A percentile compares a stretch with the other conserved stretches of the same genome.
phyloP scores from a whole-genome alignment of 2,888 invertebrate species.

The Cactoblastis cactorum region DNA sequence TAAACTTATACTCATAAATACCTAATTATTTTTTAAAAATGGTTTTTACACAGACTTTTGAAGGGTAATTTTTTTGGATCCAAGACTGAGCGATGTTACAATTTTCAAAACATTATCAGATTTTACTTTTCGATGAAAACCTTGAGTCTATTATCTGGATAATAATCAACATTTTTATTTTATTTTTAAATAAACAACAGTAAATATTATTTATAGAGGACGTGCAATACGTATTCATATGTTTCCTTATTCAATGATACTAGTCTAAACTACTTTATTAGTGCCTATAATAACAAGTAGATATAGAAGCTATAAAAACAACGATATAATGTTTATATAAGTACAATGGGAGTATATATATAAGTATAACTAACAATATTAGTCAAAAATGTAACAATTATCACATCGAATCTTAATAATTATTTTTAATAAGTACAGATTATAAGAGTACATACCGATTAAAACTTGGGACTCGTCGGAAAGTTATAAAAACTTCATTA shows the following conservation, averaged over 20 bases:
- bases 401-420: slow-evolving; percentile 42
- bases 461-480: too few species aligned
- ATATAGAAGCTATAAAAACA: slow-evolving; percentile 20
- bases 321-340: slow-evolving; percentile 18
- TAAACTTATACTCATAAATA: too few species aligned
- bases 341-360: slow-evolving; percentile 9
- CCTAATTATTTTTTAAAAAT: too few species aligned
- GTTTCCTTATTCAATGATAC: background rate
- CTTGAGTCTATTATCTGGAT: too few species aligned
- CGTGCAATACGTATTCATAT: background rate
- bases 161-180: too few species aligned
- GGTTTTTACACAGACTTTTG: too few species aligned
- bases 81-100: too few species aligned
- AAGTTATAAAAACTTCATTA: too few species aligned
- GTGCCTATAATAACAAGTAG: slow-evolving; percentile 20
- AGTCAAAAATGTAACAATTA: slow-evolving; percentile 42
- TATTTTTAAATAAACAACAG: too few species aligned
- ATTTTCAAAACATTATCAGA: too few species aligned
- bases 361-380: slow-evolving; percentile 25
- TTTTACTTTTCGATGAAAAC: too few species aligned
- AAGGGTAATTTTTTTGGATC: too few species aligned
- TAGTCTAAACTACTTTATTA: slow-evolving; percentile 7
- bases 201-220: background rate
- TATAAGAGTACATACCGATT: background rate
- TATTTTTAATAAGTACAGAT: background rate